Evolutionary conservation across 2,797 vertebrate genomes (phyloP).

Genomic region (Liparis tanakae): DNA sequence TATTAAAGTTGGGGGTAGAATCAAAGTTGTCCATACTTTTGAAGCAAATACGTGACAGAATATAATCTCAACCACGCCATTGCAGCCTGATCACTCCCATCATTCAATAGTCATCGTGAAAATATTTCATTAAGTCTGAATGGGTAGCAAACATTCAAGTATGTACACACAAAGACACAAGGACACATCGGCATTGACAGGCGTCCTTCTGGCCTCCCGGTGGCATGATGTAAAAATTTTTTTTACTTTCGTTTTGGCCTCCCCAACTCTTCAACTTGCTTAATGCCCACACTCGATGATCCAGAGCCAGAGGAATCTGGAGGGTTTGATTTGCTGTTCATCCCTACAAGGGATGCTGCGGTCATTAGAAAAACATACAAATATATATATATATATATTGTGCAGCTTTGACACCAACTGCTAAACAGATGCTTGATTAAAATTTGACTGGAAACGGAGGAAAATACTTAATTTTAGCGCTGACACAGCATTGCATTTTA

Average conservation of each 20-base stretch:
- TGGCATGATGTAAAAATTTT: not conserved
- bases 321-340: not conserved
- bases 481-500: constrained; percentile 16
- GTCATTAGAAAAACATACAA: no score
- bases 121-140: not conserved
- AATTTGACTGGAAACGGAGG: not conserved
- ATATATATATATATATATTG: not conserved
- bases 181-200: not conserved
- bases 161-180: not conserved
- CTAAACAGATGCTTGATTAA: not conserved
- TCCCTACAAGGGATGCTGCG: not conserved
- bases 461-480: constrained; percentile 6
- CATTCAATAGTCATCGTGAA: not conserved
- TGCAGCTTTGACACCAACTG: not conserved
- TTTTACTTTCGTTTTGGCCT: not conserved
- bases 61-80: not conserved
- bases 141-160: not conserved
- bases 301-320: not conserved
- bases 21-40: not conserved
- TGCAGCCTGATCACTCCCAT: not conserved
- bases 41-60: not conserved
- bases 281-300: not conserved
- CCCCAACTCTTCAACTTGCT: not conserved
- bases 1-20: not conserved
- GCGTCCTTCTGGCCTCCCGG: not conserved